Evolutionary conservation across 2,888 invertebrate genomes (phyloP), one percentile per base, ranked within the genome.

Genomic region (Dynastes tityus): DNA sequence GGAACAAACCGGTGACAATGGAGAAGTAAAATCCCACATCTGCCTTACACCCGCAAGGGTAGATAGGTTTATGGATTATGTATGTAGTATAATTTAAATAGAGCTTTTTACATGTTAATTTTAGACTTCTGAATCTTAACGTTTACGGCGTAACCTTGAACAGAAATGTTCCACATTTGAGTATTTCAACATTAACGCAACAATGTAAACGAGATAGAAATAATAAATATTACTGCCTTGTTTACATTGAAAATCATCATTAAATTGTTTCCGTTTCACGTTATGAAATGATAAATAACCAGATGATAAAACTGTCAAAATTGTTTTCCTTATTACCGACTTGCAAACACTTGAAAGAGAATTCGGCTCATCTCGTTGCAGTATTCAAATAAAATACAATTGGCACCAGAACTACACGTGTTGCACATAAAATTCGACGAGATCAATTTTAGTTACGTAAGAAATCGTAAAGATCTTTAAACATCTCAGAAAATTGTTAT

Each of bases 301-400:
- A 55, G 55, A 55, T 55, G 16, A 55, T 55, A 55, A 55, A 55
- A 55, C 55, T 55, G 55, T 55, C 55, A 55, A 55, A 55, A 55
- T n/a, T 55, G 22, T 55, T 22, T 55, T 22, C 6, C 8, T 13
- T 13, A 55, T 55, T 55, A 3, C 55, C 16, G 55, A 55, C 8
- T 16, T 5, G 55, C 8, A 45, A 55, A 55, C 55, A 55, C 55
- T 55, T 55, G 55, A 55, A 13, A n/a, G 16, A 55, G 22, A 16
- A 55, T 22, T 16, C 55, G 55, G 22, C 6, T 5, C 55, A 22
- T 55, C 16, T 55, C 16, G n/a, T 5, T 55, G n/a, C 22, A 55
- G 3, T 55, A 55, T n/a, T 22, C 55, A 22, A 16, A 55, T 16
- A 16, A 55, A n/a, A 22, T 22, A 16, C 6, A 0, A 22, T 55